Evolutionary conservation across 2,113 vertebrate species (phyloP).

Genomic region (Lutjanus erythropterus): DNA sequence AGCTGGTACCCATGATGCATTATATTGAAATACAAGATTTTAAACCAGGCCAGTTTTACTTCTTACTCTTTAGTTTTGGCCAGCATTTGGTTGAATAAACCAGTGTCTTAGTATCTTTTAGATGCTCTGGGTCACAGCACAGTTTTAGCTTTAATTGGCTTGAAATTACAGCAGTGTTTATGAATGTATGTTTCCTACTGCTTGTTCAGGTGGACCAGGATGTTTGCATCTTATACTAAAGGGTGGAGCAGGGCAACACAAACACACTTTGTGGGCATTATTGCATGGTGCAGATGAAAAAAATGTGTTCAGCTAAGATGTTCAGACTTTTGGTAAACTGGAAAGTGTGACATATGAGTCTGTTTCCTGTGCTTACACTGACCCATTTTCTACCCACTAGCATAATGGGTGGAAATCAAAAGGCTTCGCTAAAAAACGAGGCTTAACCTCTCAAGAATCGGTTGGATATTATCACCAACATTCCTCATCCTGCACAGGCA

Average conservation of each 20-base stretch:
- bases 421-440: constrained; percentile 41
- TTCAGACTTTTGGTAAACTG: constrained; percentile 46
- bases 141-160: constrained; percentile 3
- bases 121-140: neutral
- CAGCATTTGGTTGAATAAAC: neutral
- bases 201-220: constrained; percentile 35
- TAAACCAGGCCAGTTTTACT: neutral
- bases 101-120: neutral
- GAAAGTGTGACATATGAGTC: constrained; percentile 57
- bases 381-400: constrained; percentile 23
- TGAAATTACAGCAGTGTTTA: neutral
- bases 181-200: neutral
- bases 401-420: constrained; percentile 52
- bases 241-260: constrained; percentile 19
- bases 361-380: constrained; percentile 48
- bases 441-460: constrained; percentile 43
- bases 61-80: neutral
- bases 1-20: neutral
- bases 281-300: constrained; percentile 14
- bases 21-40: neutral
- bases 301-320: neutral
- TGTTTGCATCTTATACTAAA: constrained; percentile 23
- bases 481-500: constrained; percentile 36
- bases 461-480: constrained; percentile 62
- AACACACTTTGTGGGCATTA: constrained; percentile 27